Conservation (phyloP, 2,888 invertebrate species). For the Caradrina clavipalpis region DNA sequence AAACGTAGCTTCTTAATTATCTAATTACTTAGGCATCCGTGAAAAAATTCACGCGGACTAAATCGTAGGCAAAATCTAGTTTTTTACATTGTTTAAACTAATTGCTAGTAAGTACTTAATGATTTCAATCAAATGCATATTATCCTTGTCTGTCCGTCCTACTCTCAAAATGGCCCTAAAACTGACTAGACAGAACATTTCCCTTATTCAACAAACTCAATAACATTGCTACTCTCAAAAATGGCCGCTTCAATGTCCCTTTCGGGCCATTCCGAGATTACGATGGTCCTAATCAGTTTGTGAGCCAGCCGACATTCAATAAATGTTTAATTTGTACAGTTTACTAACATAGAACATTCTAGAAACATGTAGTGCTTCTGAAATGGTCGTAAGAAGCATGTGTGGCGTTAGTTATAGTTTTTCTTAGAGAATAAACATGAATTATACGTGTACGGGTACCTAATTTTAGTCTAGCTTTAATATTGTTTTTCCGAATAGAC, state of each 20-base stretch:
- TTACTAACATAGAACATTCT: constrained; percentile 7
- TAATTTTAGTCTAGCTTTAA: background rate
- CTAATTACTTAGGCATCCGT: too few species aligned
- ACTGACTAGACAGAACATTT: constrained; percentile 21
- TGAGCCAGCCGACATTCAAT: constrained; percentile 4
- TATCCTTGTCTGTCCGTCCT: constrained; percentile 11
- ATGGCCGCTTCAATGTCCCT: constrained; percentile 6
- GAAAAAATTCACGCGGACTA: too few species aligned
- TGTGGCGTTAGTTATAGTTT: background rate
- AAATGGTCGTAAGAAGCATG: constrained; percentile 9
- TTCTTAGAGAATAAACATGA: constrained; percentile 4
- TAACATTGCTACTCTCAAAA: constrained; percentile 28
- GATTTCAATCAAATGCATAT: constrained; percentile 1
- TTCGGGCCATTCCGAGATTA: constrained; percentile 32
- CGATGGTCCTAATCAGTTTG: constrained; percentile 6
- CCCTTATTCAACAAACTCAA: constrained; percentile 35
- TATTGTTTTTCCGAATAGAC: background rate
- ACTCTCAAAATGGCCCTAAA: constrained; percentile 31
- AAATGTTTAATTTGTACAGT: background rate
- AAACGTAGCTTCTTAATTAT: too few species aligned
- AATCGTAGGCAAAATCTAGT: too few species aligned
- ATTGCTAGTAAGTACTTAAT: too few species aligned
- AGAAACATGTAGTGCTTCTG: background rate
- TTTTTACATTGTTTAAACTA: too few species aligned
- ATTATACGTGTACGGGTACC: constrained; percentile 9